phyloP scores from a whole-genome alignment of 2,113 vertebrate genomes.

The Craseonycteris thonglongyai region DNA sequence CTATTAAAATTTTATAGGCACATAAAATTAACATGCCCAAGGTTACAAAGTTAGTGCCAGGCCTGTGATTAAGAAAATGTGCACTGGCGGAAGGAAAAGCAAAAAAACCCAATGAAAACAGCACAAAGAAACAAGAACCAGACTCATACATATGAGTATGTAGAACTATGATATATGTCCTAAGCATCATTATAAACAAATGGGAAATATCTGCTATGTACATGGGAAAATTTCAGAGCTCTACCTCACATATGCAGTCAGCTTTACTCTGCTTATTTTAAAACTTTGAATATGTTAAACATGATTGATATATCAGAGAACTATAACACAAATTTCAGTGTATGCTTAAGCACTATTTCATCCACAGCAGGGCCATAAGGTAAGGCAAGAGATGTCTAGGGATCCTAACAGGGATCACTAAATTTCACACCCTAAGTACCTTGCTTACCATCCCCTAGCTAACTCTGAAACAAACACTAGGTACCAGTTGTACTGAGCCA shows the following conservation, averaged over 20 bases:
- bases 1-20: slow-evolving; percentile 10
- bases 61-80: background rate
- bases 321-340: background rate
- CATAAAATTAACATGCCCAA: background rate
- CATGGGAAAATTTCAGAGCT: background rate
- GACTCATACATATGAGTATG: background rate
- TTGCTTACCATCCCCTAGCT: background rate
- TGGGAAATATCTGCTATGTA: background rate
- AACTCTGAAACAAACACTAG: background rate
- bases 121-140: slow-evolving; percentile 26
- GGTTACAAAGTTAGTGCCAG: background rate
- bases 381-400: background rate
- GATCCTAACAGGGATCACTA: background rate
- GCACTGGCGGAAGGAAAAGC: background rate
- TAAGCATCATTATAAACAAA: background rate
- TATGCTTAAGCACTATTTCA: background rate
- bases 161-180: background rate
- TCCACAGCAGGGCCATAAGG: background rate
- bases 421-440: background rate
- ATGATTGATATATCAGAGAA: background rate
- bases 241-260: background rate
- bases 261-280: background rate
- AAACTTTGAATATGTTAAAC: background rate
- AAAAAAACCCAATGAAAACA: background rate
- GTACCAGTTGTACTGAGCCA: background rate